These are phyloP conservation scores for Philereme vetulata DNA, from an alignment of 2,888 invertebrate species.

Conservation along the genomic window DNA sequence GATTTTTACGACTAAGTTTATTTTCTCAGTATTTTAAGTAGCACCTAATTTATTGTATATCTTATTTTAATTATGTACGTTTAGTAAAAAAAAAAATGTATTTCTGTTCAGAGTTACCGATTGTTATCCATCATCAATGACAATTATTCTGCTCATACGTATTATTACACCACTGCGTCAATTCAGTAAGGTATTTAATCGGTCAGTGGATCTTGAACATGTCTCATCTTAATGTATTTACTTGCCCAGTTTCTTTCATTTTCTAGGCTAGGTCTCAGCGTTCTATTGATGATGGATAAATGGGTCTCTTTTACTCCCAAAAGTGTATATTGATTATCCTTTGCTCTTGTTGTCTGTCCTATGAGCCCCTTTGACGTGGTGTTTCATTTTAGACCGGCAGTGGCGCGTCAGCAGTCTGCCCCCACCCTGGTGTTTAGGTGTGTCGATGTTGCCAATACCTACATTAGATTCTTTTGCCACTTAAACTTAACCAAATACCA, in stretches of 20 bases:
- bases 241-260: too few species aligned
- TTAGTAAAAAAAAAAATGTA: conserved; percentile 8
- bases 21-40: conserved; percentile 38
- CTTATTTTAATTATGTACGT: conserved; percentile 15
- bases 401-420: conserved; percentile 83
- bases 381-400: conserved; percentile 84
- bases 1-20: conserved; percentile 20
- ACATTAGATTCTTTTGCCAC: conserved; percentile 58
- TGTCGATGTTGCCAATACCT: conserved; percentile 79
- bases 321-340: conserved; percentile 31
- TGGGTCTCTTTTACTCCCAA: conserved; percentile 3
- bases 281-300: conserved; percentile 8
- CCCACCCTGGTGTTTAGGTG: conserved; percentile 84
- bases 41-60: conserved; percentile 21
- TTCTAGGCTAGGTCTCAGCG: too few species aligned
- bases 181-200: too few species aligned
- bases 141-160: neutral
- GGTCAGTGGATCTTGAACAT: too few species aligned
- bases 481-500: conserved; percentile 49
- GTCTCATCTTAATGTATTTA: too few species aligned
- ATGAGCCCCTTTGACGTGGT: conserved; percentile 70
- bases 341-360: conserved; percentile 50
- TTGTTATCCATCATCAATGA: conserved; percentile 10
- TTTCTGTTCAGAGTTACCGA: conserved; percentile 4
- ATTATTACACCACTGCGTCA: too few species aligned